Evolutionary conservation across 2,113 vertebrate genomes (phyloP).

Genomic region (Gavia stellata): DNA sequence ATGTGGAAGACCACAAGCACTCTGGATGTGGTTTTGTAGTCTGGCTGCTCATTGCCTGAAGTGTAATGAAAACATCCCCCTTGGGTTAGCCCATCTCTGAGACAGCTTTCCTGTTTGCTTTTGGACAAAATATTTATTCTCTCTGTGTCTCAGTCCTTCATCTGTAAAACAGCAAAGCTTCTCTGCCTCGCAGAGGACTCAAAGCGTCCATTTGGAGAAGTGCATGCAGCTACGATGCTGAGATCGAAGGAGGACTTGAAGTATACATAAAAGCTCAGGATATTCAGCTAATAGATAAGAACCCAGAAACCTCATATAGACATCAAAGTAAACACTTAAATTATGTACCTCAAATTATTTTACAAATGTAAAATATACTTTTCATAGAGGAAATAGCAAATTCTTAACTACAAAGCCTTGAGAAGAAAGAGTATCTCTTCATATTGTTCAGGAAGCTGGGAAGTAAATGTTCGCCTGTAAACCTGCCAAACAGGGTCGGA

Average conservation of each 20-base stretch:
- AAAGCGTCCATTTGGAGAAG: not conserved
- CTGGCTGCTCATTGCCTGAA: not conserved
- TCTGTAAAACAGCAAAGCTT: not conserved
- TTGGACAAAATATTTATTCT: not conserved
- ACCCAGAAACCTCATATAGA: not conserved
- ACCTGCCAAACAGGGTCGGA: not conserved
- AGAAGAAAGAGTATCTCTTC: not conserved
- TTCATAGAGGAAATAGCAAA: not conserved
- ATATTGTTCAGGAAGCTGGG: not conserved
- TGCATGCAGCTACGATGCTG: not conserved
- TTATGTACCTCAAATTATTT: not conserved
- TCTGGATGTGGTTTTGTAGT: not conserved
- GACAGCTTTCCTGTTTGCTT: not conserved
- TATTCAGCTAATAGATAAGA: not conserved
- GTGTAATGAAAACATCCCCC: not conserved
- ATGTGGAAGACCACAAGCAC: not conserved
- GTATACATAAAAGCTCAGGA: not conserved
- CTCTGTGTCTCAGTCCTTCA: not conserved
- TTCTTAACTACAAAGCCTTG: not conserved
- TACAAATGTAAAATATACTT: not conserved
- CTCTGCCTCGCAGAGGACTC: not conserved
- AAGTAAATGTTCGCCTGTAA: not conserved
- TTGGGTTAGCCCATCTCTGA: not conserved
- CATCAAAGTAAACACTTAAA: not conserved
- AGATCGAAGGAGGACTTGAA: not conserved